Percentiles rank a stretch among this genome's conserved stretches.
phyloP scores from a whole-genome alignment of 30 jellyfish, hydroid and myxozoan species.

The Turritopsis rubra region DNA sequence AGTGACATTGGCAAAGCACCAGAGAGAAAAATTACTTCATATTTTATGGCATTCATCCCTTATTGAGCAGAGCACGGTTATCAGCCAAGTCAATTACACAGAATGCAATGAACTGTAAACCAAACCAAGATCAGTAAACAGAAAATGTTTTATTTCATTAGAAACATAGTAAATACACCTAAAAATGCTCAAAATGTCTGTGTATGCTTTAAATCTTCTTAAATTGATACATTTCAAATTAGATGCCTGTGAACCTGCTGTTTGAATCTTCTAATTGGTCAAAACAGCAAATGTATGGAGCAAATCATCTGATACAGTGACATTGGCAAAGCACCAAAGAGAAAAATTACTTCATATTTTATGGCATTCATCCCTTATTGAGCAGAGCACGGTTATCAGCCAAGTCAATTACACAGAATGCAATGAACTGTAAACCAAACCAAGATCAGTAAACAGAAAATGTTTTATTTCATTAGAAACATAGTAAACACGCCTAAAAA shows the following conservation, averaged over 20 bases:
- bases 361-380: constrained; percentile 15
- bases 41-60: constrained; percentile 14
- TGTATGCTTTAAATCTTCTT: too few species aligned
- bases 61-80: constrained; percentile 3
- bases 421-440: neutral
- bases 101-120: neutral
- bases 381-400: neutral
- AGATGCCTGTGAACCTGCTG: too few species aligned
- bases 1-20: neutral
- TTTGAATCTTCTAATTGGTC: too few species aligned
- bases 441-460: neutral
- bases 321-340: neutral
- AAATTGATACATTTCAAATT: too few species aligned
- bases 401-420: constrained; percentile 10
- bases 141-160: too few species aligned
- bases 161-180: too few species aligned
- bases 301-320: neutral
- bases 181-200: too few species aligned
- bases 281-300: neutral
- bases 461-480: too few species aligned
- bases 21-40: neutral
- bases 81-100: neutral
- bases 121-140: neutral
- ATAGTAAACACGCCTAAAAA: too few species aligned
- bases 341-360: neutral